Evolutionary conservation across 2,888 invertebrate species (phyloP).

Genomic region (Drosophila siamana): DNA sequence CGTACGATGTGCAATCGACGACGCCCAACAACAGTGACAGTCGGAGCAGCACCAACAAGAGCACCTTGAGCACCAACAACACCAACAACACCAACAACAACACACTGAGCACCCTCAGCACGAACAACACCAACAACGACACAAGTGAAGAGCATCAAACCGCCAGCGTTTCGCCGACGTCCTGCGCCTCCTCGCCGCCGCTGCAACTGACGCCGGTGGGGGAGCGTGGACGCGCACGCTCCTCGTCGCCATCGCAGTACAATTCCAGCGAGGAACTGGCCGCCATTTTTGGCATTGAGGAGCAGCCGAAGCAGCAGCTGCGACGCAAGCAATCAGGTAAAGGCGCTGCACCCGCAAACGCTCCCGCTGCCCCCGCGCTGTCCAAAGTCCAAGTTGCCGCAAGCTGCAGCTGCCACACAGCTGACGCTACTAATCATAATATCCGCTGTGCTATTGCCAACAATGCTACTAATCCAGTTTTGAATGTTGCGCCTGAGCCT

Average conservation of each 20-base stretch:
- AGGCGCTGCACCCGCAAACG: slow-evolving; percentile 25
- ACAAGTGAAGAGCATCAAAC: slow-evolving; percentile 44
- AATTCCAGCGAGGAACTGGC: slow-evolving; percentile 89
- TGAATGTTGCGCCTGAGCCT: slow-evolving; percentile 53
- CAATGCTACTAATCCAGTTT: slow-evolving; percentile 71
- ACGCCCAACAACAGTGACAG: slow-evolving; percentile 79
- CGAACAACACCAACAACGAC: slow-evolving; percentile 37
- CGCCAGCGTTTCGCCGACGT: slow-evolving; percentile 61
- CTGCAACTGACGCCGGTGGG: slow-evolving; percentile 80
- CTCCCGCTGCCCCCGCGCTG: slow-evolving; percentile 24
- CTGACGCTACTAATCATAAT: slow-evolving; percentile 66
- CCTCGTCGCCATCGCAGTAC: slow-evolving; percentile 87
- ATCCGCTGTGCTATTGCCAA: slow-evolving; percentile 60
- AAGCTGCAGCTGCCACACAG: slow-evolving; percentile 14
- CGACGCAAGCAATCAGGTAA: slow-evolving; percentile 43
- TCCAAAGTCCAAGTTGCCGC: slow-evolving; percentile 28
- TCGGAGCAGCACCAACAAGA: slow-evolving; percentile 76
- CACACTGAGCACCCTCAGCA: background rate
- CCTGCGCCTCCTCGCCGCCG: slow-evolving; percentile 82
- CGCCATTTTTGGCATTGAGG: slow-evolving; percentile 87
- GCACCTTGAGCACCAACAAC: slow-evolving; percentile 42
- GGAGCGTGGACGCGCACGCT: slow-evolving; percentile 56
- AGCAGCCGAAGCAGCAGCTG: slow-evolving; percentile 66
- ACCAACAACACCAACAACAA: slow-evolving; percentile 62
- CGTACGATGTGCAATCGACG: slow-evolving; percentile 84